Percentiles rank a stretch among this genome's conserved stretches.
phyloP scores from a whole-genome alignment of 2,888 invertebrate genomes.

The Nomada ferruginata region DNA sequence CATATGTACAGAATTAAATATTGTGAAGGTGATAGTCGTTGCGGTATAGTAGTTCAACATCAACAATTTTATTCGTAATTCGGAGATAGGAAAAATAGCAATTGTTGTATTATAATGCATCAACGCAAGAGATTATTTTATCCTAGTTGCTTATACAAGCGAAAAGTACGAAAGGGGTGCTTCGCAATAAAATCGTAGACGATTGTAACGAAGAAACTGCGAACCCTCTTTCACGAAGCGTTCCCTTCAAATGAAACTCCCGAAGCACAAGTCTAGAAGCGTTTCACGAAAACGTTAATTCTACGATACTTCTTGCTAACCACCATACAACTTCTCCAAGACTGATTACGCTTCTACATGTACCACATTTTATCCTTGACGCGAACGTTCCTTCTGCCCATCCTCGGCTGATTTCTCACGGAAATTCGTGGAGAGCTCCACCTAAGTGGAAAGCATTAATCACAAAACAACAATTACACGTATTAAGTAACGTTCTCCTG shows the following conservation, averaged over 20 bases:
- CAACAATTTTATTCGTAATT: not conserved
- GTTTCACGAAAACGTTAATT: not conserved
- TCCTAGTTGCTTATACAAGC: not conserved
- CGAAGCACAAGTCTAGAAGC: not conserved
- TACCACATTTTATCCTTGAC: slow-evolving; percentile 13
- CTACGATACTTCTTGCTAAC: too few relatives aligned
- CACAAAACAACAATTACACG: slow-evolving; percentile 44
- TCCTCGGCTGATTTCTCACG: not conserved
- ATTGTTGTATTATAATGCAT: not conserved
- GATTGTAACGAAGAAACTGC: not conserved
- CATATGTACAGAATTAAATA: too few relatives aligned
- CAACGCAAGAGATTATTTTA: too few relatives aligned
- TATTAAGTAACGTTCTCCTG: slow-evolving; percentile 36
- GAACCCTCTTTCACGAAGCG: too few relatives aligned
- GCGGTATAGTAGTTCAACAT: not conserved
- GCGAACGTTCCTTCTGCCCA: not conserved
- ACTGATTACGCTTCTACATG: not conserved
- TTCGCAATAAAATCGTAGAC: not conserved
- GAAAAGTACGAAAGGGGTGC: not conserved
- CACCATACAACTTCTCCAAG: not conserved
- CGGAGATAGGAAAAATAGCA: not conserved
- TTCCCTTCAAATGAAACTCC: not conserved
- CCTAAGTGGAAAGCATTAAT: slow-evolving; percentile 44
- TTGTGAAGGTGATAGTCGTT: not conserved
- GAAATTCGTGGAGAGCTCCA: slow-evolving; percentile 10